Evolutionary conservation across 2,113 vertebrate genomes (phyloP), one percentile per base, ranked within the genome.

Genomic region (Dicrurus megarhynchus): DNA sequence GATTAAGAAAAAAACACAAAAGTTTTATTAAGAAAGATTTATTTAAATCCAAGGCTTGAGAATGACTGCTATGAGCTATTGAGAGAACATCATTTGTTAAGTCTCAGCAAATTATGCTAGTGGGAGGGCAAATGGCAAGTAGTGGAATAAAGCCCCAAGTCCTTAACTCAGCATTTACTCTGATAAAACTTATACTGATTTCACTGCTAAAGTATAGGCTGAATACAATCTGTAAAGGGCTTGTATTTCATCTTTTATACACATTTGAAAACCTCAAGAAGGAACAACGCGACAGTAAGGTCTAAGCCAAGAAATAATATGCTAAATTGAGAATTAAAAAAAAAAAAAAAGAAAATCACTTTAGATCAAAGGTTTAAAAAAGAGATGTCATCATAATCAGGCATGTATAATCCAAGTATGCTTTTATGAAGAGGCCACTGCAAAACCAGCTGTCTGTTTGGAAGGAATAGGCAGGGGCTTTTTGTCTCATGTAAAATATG

Each of bases 1-100:
- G 59, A 97, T 96, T 94, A 30, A 83, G 63, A 95, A 89, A 96
- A 79, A 89, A 85, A 92, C 13, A 56, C 73, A 94, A 71, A 91
- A 94, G 87, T 94, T 98, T 96, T 97, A 97, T 97, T 97, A 97
- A 90, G 80, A 91, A 96, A 98, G 71, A 78, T 97, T 95, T 97
- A 97, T 97, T 97, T 97, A 96, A 96, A 97, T 88, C 93, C 89
- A 86, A 82, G 44, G 85, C 89, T 95, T 96, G 65, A 98, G 94
- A 97, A 97, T 85, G 46, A 74, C 93, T 97, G 82, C 87, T 93
- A 95, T 91, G 89, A 95, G 95, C 96, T 97, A 94, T 90, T 94
- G 95, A 97, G 94, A 95, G 87, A 98, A 92, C 35, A 95, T 77
- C 26, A 95, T 97, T 97, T 97, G 89, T 78, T 96, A 97, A 90